A percentile compares a stretch with the other conserved stretches of the same genome.
phyloP scores from a whole-genome alignment of 2,888 invertebrate species.

The Andrena fulva region DNA sequence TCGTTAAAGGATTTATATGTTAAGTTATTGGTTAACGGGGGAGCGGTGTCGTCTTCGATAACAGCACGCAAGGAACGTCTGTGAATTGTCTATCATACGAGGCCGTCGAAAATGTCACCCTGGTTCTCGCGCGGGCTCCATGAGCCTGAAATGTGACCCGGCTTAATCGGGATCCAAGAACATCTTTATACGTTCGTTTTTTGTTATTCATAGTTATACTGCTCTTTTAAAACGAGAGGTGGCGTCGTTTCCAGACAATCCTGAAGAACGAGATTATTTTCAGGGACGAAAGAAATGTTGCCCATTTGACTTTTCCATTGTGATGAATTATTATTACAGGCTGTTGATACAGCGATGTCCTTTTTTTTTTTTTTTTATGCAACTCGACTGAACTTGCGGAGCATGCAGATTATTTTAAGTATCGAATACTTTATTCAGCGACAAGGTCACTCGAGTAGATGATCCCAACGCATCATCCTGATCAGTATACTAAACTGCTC shows the following conservation, averaged over 20 bases:
- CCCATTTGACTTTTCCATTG: conserved; percentile 2
- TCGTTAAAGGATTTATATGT: conserved; percentile 22
- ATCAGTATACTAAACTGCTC: background rate
- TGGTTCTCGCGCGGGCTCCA: conserved; percentile 1
- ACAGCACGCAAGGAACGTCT: background rate
- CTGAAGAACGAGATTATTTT: background rate
- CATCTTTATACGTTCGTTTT: background rate
- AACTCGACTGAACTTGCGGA: background rate
- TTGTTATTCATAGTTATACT: background rate
- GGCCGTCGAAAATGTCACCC: conserved; percentile 8
- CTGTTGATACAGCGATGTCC: no score
- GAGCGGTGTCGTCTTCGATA: conserved; percentile 2
- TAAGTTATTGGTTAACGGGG: conserved; percentile 46
- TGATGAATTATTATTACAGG: no score
- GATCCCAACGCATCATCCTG: background rate
- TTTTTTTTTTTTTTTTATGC: background rate
- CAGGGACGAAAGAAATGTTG: conserved; percentile 1
- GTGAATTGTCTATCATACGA: background rate
- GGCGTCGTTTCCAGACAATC: background rate
- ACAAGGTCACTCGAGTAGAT: background rate
- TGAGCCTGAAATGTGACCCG: background rate
- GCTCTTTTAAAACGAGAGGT: background rate
- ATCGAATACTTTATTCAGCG: background rate
- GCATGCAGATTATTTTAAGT: background rate
- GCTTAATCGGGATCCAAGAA: background rate